A percentile compares a stretch with the other conserved stretches of the same genome.
Conservation (phyloP, 2,888 invertebrate genomes). For the Chelonus formosanus region DNA sequence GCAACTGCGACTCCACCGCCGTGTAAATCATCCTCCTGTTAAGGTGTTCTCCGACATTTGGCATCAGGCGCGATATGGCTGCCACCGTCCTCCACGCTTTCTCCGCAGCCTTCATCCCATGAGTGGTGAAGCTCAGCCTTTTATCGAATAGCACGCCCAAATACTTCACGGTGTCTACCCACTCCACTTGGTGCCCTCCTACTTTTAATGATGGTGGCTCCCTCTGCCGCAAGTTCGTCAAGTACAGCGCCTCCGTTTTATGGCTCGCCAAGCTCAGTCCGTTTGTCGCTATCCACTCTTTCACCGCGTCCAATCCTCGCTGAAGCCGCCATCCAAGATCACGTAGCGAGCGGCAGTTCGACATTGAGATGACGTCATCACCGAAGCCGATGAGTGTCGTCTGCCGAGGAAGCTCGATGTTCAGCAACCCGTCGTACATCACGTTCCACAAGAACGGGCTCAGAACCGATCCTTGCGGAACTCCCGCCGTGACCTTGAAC, state of each 20-base stretch:
- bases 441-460: conserved; percentile 35
- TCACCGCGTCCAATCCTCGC: too few relatives aligned
- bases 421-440: conserved; percentile 23
- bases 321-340: too few relatives aligned
- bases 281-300: conserved; percentile 13
- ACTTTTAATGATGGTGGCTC: conserved; percentile 31
- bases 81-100: conserved; percentile 33
- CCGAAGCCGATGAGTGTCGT: conserved; percentile 24
- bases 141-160: conserved; percentile 39
- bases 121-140: conserved; percentile 33
- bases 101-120: conserved; percentile 10
- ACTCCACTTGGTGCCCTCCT: conserved; percentile 22
- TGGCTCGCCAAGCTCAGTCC: conserved; percentile 37
- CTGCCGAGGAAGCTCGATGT: neutral
- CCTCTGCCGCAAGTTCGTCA: conserved; percentile 29
- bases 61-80: conserved; percentile 38
- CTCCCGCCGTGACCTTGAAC: conserved; percentile 31
- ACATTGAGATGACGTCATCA: too few relatives aligned
- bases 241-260: conserved; percentile 38
- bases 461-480: conserved; percentile 35
- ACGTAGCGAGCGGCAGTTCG: too few relatives aligned
- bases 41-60: conserved; percentile 40
- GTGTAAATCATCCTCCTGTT: conserved; percentile 35
- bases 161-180: conserved; percentile 36
- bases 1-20: conserved; percentile 10